Base-by-base conservation (phyloP, 2,113 vertebrate species). In the Anarhynchus alexandrinus region DNA sequence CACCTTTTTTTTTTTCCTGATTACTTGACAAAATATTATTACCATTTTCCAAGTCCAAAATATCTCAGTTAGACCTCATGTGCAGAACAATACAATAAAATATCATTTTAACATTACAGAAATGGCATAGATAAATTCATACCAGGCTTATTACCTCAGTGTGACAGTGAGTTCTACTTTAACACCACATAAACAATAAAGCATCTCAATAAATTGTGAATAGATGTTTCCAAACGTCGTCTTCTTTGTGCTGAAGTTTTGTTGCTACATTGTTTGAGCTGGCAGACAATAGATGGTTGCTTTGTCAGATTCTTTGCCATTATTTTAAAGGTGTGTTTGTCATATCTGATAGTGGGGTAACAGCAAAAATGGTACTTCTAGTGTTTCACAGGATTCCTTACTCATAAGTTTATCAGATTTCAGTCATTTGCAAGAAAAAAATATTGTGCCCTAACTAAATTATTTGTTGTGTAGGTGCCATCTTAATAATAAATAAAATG, bases 1-100 rank as follows among this genome's bases (percentile, higher is more conserved):
- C 2, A 18, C 1, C 0, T 22, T 42, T 66, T 0, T 22, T 42
- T 66, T 30, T 29, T 34, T 7, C 7, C 10, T 1, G 3, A 30
- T 40, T 59, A 27, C 3, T 59, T 66, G 22, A 36, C 2, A 74
- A 81, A 87, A 51, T 61, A 25, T 16, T 69, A 17, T 66, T 57
- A 26, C 1, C 9, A 5, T 36, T 84, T 87, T 9, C 17, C 20
- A 70, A 52, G 4, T 45, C 9, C 30, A 47, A 83, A 45, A 66
- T 55, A 91, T 43, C 30, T 69, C 14, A 57, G 23, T 61, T 88
- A 72, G 20, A 62, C 5, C 21, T 43, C 10, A 45, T 47, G n/a
- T 54, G n/a, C 19, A 66, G 30, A 83, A 30, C 3, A 82, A 34
- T 54, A 36, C 2, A 57, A 47, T 54, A 62, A 85, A 82, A 77